Base-by-base conservation (phyloP, 2,113 vertebrate genomes). In the Nothoprocta pentlandii region DNA sequence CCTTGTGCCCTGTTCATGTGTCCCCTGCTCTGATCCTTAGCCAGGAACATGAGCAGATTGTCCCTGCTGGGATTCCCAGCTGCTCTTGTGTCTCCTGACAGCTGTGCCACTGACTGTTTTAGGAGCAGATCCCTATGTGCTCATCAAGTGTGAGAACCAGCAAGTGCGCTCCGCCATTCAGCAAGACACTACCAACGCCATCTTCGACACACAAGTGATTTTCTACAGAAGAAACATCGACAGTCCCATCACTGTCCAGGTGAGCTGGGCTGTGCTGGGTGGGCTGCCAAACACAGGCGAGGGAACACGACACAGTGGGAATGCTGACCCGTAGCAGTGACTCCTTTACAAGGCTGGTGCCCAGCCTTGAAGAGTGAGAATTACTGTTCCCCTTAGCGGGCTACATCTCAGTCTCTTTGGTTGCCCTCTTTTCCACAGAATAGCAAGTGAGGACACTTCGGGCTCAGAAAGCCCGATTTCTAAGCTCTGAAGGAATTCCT, bases 91-190 rank as follows among this genome's bases (percentile, higher is more conserved):
- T 61, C 54, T 67, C 8, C 41, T 47, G 46, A 71, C 16, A 39
- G 41, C 59, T 53, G 51, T 89, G 83, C 85, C 71, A 47, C 68
- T 73, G 64, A 0, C 19, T 97, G 39, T 95, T 97, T 16, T 80
- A 99, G 99, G 98, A 94, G 98, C 98, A 44, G 98, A 99, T 95
- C 98, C 98, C 2, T 99, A 99, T 5, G 95, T 99, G 92, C 92
- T 99, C 30, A 98, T 99, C 85, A 98, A 95, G 95, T 99, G 99
- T 89, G 99, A 99, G 95, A 98, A 98, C 15, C 85, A 86, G 5
- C 98, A 90, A 2, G 44, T 98, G 5, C 94, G 70, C 51, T 99
- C 99, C 9, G 36, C 83, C 4, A 89, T 98, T 73, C 97, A 98
- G 67, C 98, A 92, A 2, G 80, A 98, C 89, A 98, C 98, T 0